Base-by-base conservation (phyloP, 2,113 vertebrate genomes). In the Barbus barbus region DNA sequence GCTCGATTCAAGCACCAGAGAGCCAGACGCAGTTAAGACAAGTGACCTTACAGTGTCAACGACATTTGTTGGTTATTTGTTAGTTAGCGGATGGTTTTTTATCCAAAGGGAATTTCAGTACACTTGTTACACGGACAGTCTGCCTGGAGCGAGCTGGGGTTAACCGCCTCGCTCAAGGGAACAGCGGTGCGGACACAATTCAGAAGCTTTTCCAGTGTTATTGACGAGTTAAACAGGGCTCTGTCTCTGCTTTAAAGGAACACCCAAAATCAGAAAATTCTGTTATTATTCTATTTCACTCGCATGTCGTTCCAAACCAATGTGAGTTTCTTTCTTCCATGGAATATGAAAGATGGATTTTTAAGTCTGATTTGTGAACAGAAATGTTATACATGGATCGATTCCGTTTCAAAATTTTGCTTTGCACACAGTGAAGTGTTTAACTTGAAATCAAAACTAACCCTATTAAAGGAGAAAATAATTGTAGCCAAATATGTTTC, bases 51-150 rank as follows among this genome's bases (percentile, higher is more conserved):
- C 6, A 36, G 75, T 77, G 31, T 58, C 51, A 77, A n/a, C 31
- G 3, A 58, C 51, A 36, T 77, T 77, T 58, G 51, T 56, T 58
- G 51, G 51, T 77, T 77, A 77, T 77, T 77, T 58, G 20, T 77
- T 77, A 58, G 75, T 38, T 36, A 77, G 31, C 31, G 3, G 48
- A 58, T 77, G 31, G 0, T 44, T 33, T 36, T 20, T 77, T 77
- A 77, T 77, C 46, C 75, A 38, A 58, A n/a, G 75, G 75, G 20
- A 58, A 13, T 77, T 77, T 14, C 5, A 58, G 31, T 77, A 36
- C 28, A 58, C 13, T 77, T 22, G 75, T 33, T 77, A 36, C 18
- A 38, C 13, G 31, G 31, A 77, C 51, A 77, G 75, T 58, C 31
- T 77, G 51, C 75, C 75, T 14, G 33, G 22, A 69, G 33, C 33